A percentile compares a stretch with the other conserved stretches of the same genome.
These are phyloP conservation scores for Beaufortia kweichowensis DNA, from an alignment of 2,113 vertebrate species.

Conservation along the genomic window DNA sequence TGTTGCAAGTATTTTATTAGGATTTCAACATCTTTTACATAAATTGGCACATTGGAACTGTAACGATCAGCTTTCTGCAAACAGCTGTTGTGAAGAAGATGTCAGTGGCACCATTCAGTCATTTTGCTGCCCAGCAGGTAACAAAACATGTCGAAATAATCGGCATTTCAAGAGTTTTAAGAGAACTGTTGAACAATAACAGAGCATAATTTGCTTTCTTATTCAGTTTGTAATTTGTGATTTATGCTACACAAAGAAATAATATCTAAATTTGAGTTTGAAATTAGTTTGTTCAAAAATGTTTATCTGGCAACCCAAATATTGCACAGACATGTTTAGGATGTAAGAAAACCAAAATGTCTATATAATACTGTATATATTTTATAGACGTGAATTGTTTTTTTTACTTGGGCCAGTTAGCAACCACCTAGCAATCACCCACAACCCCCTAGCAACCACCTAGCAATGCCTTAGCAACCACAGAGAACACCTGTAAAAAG, in stretches of 20 bases:
- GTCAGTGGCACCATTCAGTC: not conserved
- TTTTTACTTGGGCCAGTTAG: not conserved
- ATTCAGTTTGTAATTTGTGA: not conserved
- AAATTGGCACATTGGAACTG: not conserved
- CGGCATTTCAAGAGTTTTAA: not conserved
- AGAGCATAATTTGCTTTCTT: not conserved
- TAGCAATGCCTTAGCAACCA: too few species aligned
- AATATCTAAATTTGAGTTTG: too few species aligned
- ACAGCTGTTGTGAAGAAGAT: constrained; percentile 11
- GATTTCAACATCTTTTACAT: constrained; percentile 19
- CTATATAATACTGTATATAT: too few species aligned
- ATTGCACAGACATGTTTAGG: too few species aligned
- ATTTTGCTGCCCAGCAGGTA: not conserved
- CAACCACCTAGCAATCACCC: not conserved
- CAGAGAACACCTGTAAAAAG: not conserved
- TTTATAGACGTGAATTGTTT: too few species aligned
- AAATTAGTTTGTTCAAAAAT: too few species aligned
- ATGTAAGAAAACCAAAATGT: too few species aligned
- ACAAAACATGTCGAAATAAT: not conserved
- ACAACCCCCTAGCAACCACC: too few species aligned
- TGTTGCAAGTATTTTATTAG: constrained; percentile 11
- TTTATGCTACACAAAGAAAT: too few species aligned
- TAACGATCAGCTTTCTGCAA: not conserved
- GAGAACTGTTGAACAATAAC: not conserved
- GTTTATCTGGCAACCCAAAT: too few species aligned